Conservation (phyloP, 2,113 vertebrate genomes). For the Misgurnus mizolepis region DNA sequence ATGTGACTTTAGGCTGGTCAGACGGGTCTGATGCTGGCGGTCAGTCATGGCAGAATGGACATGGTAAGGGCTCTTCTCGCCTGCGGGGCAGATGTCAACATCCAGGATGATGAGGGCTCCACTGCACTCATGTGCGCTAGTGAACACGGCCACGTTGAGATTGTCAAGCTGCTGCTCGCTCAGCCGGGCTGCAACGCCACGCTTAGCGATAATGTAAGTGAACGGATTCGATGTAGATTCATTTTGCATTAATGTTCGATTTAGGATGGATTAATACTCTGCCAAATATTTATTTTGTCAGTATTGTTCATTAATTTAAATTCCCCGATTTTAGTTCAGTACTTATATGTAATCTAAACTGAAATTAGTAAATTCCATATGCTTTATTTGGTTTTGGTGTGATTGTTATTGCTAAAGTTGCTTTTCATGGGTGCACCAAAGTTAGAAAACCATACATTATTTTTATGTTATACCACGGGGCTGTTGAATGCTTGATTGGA, state of each 20-base stretch:
- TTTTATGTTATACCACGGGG: too few relatives aligned
- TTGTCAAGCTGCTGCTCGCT: conserved; percentile 92
- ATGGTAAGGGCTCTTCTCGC: conserved; percentile 93
- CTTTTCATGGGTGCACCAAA: too few relatives aligned
- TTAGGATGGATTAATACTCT: too few relatives aligned
- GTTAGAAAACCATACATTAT: too few relatives aligned
- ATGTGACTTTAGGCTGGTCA: conserved; percentile 85
- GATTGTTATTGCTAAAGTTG: too few relatives aligned
- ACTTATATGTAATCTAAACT: too few relatives aligned
- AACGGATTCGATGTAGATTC: background rate
- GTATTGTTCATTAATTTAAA: background rate
- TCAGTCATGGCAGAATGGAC: conserved; percentile 95
- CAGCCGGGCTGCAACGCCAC: conserved; percentile 89
- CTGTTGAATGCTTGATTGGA: too few relatives aligned
- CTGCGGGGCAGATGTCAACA: conserved; percentile 90
- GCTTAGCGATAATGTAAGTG: conserved; percentile 90
- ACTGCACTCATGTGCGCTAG: conserved; percentile 98
- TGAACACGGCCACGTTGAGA: conserved; percentile 93
- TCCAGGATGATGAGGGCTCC: conserved; percentile 95
- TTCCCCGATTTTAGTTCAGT: too few relatives aligned
- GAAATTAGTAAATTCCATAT: too few relatives aligned
- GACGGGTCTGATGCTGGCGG: conserved; percentile 95
- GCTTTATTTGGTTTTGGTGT: too few relatives aligned
- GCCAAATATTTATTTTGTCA: background rate
- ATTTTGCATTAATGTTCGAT: too few relatives aligned